These are phyloP conservation scores for Acrobasis consociella DNA, from an alignment of 2,888 invertebrate species.

Conservation along the genomic window DNA sequence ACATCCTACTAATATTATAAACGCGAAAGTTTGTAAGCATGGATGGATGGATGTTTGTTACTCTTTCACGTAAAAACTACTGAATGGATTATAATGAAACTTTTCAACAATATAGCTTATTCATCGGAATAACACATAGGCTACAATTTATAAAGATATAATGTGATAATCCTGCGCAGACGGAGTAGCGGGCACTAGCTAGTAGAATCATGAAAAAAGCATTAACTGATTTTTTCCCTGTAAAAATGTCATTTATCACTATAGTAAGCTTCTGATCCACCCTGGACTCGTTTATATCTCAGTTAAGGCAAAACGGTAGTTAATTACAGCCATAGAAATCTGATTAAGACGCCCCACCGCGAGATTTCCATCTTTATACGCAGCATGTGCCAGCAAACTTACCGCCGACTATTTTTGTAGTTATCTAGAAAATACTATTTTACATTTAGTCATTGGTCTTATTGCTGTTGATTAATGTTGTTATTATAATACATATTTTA, in stretches of 20 bases:
- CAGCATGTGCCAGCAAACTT: not conserved
- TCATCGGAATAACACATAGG: too few relatives aligned
- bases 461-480: not conserved
- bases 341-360: constrained; percentile 11
- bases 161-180: too few relatives aligned
- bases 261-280: not conserved
- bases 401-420: not conserved
- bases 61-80: too few relatives aligned
- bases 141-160: too few relatives aligned
- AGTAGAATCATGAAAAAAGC: too few relatives aligned
- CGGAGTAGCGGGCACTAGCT: too few relatives aligned
- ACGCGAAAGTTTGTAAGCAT: too few relatives aligned
- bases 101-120: too few relatives aligned
- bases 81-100: too few relatives aligned
- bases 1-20: too few relatives aligned
- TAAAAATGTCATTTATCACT: not conserved
- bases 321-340: constrained; percentile 21
- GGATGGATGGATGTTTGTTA: too few relatives aligned
- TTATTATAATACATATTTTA: not conserved
- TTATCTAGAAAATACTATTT: not conserved
- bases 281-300: constrained; percentile 22
- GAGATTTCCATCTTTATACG: constrained; percentile 4
- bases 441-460: not conserved
- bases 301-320: constrained; percentile 21
- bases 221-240: not conserved